These are phyloP conservation scores for Gastrophysa polygoni DNA, from an alignment of 2,888 invertebrate genomes.

Conservation along the genomic window DNA sequence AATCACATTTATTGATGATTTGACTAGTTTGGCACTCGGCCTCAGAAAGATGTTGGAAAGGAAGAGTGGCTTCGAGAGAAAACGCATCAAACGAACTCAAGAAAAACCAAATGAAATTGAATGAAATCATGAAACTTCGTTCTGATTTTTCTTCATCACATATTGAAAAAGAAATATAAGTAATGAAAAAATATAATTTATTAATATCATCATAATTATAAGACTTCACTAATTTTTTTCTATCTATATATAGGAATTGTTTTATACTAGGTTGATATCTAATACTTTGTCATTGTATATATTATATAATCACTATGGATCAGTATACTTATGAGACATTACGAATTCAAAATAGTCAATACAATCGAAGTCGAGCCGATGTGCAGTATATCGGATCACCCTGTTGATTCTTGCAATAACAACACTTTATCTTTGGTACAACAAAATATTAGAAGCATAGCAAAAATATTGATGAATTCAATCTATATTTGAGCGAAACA, in stretches of 20 bases:
- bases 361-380: constrained; percentile 12
- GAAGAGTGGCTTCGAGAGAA: constrained; percentile 10
- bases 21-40: no score
- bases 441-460: constrained; percentile 11
- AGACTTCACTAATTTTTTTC: background rate
- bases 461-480: constrained; percentile 11
- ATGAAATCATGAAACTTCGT: constrained; percentile 11
- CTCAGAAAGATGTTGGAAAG: no score
- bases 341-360: constrained; percentile 13
- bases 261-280: background rate
- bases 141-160: constrained; percentile 2
- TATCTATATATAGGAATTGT: background rate
- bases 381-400: constrained; percentile 5
- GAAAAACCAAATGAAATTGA: background rate
- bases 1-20: no score
- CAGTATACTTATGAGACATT: constrained; percentile 15
- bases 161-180: constrained; percentile 8
- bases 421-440: constrained; percentile 7
- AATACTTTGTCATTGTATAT: no score
- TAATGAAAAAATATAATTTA: background rate
- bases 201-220: constrained; percentile 2
- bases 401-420: background rate
- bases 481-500: constrained; percentile 8
- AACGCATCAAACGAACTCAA: constrained; percentile 6
- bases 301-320: constrained; percentile 8